These are phyloP conservation scores for Phylloscopus trochiloides DNA, from an alignment of 2,113 vertebrate genomes.

Conservation along the genomic window DNA sequence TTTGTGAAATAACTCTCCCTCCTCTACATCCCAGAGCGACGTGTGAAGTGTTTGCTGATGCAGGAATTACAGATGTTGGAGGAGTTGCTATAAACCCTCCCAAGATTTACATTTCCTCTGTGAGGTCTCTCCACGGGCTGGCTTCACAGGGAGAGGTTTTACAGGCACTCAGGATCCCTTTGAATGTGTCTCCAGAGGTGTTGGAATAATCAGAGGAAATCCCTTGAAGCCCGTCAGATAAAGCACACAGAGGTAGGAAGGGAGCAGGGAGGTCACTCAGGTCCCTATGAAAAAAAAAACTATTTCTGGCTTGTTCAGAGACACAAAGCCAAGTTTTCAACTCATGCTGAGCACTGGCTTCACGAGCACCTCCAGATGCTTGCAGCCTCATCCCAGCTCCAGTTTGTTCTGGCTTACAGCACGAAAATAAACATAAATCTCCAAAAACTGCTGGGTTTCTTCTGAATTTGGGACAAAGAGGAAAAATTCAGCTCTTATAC, in stretches of 20 bases:
- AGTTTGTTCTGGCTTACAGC: not conserved
- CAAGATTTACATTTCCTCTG: not conserved
- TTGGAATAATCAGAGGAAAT: not conserved
- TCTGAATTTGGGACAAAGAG: not conserved
- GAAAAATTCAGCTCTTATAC: not conserved
- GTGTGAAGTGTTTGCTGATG: not conserved
- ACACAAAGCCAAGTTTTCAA: not conserved
- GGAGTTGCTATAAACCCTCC: not conserved
- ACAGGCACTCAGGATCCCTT: not conserved
- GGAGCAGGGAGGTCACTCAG: not conserved
- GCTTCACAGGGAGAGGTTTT: slow-evolving; percentile 43
- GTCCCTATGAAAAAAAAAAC: not conserved
- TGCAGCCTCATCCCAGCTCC: not conserved
- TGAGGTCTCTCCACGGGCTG: not conserved
- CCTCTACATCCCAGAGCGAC: not conserved
- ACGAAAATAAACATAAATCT: not conserved
- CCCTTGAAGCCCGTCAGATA: not conserved
- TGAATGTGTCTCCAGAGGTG: not conserved
- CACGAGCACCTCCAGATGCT: not conserved
- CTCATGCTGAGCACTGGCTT: not conserved
- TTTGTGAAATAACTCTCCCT: slow-evolving; percentile 2
- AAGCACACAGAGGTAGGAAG: not conserved
- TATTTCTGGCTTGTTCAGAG: not conserved
- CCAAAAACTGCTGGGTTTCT: not conserved
- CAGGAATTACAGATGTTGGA: not conserved